A percentile compares a stretch with the other conserved stretches of the same genome.
phyloP scores from a whole-genome alignment of 2,888 invertebrate species.

The Agonopterix arenella region DNA sequence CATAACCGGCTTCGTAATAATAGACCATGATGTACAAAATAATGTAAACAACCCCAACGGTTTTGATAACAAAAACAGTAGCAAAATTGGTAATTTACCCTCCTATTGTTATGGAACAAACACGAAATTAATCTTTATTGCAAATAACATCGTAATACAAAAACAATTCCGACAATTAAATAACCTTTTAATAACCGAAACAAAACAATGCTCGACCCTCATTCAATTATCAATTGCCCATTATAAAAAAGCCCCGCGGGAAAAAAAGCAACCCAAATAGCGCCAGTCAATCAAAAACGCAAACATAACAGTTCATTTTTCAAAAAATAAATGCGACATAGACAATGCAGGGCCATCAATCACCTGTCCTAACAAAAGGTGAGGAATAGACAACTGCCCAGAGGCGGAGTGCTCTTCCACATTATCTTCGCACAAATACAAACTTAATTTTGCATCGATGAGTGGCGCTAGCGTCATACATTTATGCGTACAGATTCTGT shows the following conservation, averaged over 20 bases:
- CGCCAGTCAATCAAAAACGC: conserved; percentile 49
- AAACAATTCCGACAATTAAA: conserved; percentile 3
- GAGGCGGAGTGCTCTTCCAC: conserved; percentile 42
- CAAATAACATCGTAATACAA: conserved; percentile 1
- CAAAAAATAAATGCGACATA: conserved; percentile 58
- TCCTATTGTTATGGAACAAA: too few relatives aligned
- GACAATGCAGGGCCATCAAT: conserved; percentile 62
- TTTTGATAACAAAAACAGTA: too few relatives aligned
- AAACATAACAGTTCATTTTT: conserved; percentile 60
- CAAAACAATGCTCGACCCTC: conserved; percentile 14
- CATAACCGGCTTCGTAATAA: too few relatives aligned
- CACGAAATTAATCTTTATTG: too few relatives aligned
- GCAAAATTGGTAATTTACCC: too few relatives aligned
- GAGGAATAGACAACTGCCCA: conserved; percentile 53
- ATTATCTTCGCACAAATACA: conserved; percentile 8
- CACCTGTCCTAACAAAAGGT: conserved; percentile 57
- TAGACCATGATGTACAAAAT: too few relatives aligned
- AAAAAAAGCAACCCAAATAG: conserved; percentile 32
- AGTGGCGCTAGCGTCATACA: conserved; percentile 9
- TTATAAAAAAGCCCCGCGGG: conserved; percentile 17
- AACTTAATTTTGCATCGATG: conserved; percentile 13
- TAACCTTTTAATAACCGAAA: conserved; percentile 16
- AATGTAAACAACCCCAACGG: too few relatives aligned
- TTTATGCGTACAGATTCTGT: background rate
- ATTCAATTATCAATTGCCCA: conserved; percentile 16